phyloP scores from a whole-genome alignment of 2,113 vertebrate genomes.

The Brevimyrus niger region DNA sequence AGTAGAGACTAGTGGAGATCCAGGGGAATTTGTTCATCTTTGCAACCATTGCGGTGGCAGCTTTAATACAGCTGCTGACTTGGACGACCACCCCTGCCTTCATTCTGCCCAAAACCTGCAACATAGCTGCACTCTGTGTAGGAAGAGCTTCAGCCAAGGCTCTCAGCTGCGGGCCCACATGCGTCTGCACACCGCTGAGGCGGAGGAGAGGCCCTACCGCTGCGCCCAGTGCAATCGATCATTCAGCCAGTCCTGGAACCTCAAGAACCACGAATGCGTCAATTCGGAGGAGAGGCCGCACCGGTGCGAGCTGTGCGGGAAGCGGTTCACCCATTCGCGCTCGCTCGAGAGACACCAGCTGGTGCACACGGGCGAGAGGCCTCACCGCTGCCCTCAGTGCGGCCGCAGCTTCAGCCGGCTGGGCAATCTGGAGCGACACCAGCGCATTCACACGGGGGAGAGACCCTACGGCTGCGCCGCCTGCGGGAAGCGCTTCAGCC shows the following conservation, averaged over 20 bases:
- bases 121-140: conserved; percentile 7
- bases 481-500: conserved; percentile 76
- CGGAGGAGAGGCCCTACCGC: conserved; percentile 59
- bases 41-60: conserved; percentile 59
- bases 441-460: conserved; percentile 67
- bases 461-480: conserved; percentile 69
- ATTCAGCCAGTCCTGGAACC: conserved; percentile 75
- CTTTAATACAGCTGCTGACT: conserved; percentile 49
- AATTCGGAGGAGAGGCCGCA: conserved; percentile 78
- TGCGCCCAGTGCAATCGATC: conserved; percentile 73
- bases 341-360: conserved; percentile 86
- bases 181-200: conserved; percentile 33
- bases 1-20: conserved; percentile 44
- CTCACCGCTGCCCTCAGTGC: conserved; percentile 61
- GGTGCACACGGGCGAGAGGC: conserved; percentile 79
- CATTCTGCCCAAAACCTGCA: conserved; percentile 31
- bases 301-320: conserved; percentile 80
- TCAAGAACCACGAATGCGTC: conserved; percentile 81
- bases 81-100: conserved; percentile 63
- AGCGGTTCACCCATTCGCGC: conserved; percentile 82
- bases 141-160: conserved; percentile 7
- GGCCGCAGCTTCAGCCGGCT: conserved; percentile 68
- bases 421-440: conserved; percentile 69
- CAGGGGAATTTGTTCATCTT: conserved; percentile 54
- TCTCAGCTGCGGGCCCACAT: conserved; percentile 27